Base-by-base conservation (phyloP, 1,140 invertebrate species). In the Elysia chlorotica region DNA sequence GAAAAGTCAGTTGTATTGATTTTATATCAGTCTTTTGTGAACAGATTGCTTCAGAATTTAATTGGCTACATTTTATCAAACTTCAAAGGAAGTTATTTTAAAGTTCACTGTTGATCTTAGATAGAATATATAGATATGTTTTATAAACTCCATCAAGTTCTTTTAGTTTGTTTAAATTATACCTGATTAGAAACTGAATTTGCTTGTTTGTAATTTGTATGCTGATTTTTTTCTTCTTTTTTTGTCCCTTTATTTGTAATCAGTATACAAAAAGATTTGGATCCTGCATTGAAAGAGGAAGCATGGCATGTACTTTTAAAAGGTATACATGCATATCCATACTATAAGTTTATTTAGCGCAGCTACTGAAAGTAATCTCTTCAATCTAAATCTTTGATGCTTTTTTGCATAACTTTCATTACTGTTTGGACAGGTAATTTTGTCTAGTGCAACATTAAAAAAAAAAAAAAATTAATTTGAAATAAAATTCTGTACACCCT, bases 271-370 rank as follows among this genome's bases (percentile, higher is more conserved):
- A 81, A 80, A 73, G 79, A 83, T 77, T 54, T 85, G 31, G 75
- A 80, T 30, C n/a, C 62, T 23, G 76, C 74, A n/a, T 28, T 85
- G 28, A 86, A 83, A 71, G 82, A 85, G 70, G 80, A 85, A 73
- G 77, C 80, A 1, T 87, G 84, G 84, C 74, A 79, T 48, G 41
- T 79, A 30, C 41, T 85, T 25, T 48, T 85, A 0, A 82, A 83
- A 79, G 80, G 84, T 85, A 78, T 31, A 59, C 68, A 17, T 31
- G 10, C 3, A 36, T 25, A n/a, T 17, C 41, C 17, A 25, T 57
- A 21, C n/a, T 48, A 57, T 6, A 6, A 31, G 21, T 48, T 57
- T n/a, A 4, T 19, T 48, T 48, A 67, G 5, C 21, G n/a, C 6
- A n/a, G 38, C 5, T 10, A 53, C 21, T 19, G 25, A 33, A 41